Conservation (phyloP, 2,113 vertebrate species). For the Bubalus kerabau region DNA sequence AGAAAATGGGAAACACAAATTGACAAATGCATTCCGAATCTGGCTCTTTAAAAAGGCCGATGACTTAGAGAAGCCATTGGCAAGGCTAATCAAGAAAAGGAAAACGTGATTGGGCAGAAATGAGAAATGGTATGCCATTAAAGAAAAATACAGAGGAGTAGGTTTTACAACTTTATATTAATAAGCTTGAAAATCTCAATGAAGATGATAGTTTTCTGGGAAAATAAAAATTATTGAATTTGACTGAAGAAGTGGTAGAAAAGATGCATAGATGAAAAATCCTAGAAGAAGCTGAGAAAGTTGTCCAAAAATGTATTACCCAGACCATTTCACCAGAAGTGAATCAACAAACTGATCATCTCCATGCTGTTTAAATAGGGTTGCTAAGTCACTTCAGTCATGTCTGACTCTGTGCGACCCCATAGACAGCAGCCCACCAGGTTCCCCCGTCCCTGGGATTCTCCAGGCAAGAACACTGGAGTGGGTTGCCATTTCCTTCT, state of each 20-base stretch:
- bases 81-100: constrained; percentile 44
- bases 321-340: not conserved
- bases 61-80: constrained; percentile 35
- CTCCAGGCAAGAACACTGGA: too few species aligned
- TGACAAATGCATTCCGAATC: constrained; percentile 32
- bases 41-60: constrained; percentile 41
- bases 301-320: not conserved
- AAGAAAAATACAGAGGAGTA: constrained; percentile 39
- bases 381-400: not conserved
- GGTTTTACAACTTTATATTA: constrained; percentile 35
- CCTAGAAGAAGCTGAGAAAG: not conserved
- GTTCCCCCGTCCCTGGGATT: too few species aligned
- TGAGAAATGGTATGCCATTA: constrained; percentile 24
- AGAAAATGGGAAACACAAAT: constrained; percentile 67
- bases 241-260: not conserved
- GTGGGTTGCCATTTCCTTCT: too few species aligned
- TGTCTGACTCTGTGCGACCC: too few species aligned
- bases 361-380: not conserved
- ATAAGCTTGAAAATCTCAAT: constrained; percentile 39
- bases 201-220: constrained; percentile 23
- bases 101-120: not conserved
- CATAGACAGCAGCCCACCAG: too few species aligned
- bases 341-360: not conserved
- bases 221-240: not conserved
- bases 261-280: not conserved